Percentiles rank a stretch among this genome's conserved stretches.
phyloP scores from a whole-genome alignment of 2,113 vertebrate species.

The Bufo gargarizans region DNA sequence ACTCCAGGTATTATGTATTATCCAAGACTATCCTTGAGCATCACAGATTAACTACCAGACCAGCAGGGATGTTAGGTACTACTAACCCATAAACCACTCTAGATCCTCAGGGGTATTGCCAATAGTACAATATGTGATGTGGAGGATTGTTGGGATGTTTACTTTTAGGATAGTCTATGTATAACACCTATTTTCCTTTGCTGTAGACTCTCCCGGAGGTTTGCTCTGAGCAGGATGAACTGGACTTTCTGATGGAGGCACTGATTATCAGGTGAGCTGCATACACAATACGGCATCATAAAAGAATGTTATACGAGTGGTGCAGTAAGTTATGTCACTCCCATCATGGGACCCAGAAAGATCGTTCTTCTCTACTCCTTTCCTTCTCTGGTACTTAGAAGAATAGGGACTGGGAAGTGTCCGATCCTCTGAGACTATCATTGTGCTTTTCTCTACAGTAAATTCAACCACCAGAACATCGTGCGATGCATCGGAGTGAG shows the following conservation, averaged over 20 bases:
- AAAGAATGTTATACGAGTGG: background rate
- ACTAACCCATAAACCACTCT: background rate
- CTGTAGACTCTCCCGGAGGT: constrained; percentile 93
- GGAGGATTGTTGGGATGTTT: background rate
- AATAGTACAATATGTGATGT: background rate
- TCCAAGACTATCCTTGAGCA: too few relatives aligned
- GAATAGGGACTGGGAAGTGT: background rate
- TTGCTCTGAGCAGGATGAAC: constrained; percentile 96
- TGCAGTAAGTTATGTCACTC: background rate
- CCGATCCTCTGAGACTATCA: background rate
- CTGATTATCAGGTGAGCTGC: constrained; percentile 92
- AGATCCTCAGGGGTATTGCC: background rate
- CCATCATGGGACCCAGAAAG: too few relatives aligned
- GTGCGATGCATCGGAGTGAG: constrained; percentile 95
- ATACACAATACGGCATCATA: background rate
- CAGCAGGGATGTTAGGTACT: too few relatives aligned
- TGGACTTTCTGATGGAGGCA: constrained; percentile 99
- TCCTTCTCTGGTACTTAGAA: background rate
- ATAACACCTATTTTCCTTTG: background rate
- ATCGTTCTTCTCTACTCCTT: too few relatives aligned
- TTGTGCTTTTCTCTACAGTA: constrained; percentile 74
- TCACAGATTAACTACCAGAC: too few relatives aligned
- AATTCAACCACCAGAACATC: constrained; percentile 99
- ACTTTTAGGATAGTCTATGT: background rate
- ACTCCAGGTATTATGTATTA: background rate